Evolutionary conservation across 2,113 vertebrate species (phyloP).

Genomic region (Megalops atlanticus): DNA sequence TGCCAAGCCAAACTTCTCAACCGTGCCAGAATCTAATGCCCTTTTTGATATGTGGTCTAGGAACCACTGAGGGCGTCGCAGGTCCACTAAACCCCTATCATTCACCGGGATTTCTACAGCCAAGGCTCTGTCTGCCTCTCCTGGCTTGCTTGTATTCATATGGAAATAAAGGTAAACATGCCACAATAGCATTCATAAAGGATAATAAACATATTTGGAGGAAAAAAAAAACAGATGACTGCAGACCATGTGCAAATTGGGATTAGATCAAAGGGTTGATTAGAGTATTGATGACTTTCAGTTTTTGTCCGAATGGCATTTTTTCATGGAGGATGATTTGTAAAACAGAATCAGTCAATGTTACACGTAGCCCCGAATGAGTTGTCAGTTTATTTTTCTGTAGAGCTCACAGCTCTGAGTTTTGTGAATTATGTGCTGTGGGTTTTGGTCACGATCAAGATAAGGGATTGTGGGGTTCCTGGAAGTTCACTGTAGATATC

Average conservation of each 20-base stretch:
- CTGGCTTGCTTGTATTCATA: conserved; percentile 34
- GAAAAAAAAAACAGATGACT: background rate
- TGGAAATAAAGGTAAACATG: conserved; percentile 30
- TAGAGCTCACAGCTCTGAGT: background rate
- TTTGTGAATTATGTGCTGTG: background rate
- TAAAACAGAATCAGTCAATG: background rate
- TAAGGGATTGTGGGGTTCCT: background rate
- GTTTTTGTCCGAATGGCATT: background rate
- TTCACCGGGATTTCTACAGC: conserved; percentile 53
- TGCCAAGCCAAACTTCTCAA: conserved; percentile 75
- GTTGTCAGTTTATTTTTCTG: background rate
- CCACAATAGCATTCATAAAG: background rate
- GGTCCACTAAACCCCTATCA: conserved; percentile 75
- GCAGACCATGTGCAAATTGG: background rate
- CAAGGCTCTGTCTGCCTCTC: background rate
- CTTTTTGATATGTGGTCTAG: conserved; percentile 71
- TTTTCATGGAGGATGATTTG: background rate
- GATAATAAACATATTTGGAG: background rate
- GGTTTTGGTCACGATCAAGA: background rate
- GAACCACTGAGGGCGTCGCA: conserved; percentile 64
- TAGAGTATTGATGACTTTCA: background rate
- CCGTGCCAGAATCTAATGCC: conserved; percentile 73
- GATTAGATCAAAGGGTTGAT: background rate
- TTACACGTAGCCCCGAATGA: background rate
- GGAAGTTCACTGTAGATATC: no score